These are phyloP conservation scores for Tupaia chinensis DNA, from an alignment of 2,113 vertebrate species.

Conservation along the genomic window DNA sequence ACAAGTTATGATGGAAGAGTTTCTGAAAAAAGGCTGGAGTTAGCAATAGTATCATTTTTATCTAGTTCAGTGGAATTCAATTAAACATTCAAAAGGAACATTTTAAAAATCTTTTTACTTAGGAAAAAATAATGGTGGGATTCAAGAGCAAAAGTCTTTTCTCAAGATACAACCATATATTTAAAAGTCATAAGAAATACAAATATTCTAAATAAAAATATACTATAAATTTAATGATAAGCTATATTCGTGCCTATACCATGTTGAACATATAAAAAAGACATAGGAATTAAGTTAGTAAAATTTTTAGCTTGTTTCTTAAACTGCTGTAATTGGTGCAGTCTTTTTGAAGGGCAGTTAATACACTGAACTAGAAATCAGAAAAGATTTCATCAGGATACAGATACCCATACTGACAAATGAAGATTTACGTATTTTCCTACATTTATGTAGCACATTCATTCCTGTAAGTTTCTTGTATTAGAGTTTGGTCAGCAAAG, in stretches of 20 bases:
- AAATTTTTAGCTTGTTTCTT: not conserved
- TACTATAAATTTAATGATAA: not conserved
- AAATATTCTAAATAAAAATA: not conserved
- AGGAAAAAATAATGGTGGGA: not conserved
- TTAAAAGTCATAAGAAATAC: not conserved
- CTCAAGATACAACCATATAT: not conserved
- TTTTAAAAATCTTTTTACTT: not conserved
- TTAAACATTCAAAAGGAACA: not conserved
- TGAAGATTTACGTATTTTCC: not conserved
- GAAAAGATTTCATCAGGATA: not conserved
- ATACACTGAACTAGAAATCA: not conserved
- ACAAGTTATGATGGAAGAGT: not conserved
- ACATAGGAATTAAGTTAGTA: not conserved
- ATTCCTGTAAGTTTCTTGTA: too few species aligned
- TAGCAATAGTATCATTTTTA: conserved; percentile 12
- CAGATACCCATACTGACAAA: not conserved
- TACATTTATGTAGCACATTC: not conserved
- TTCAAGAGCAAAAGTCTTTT: not conserved
- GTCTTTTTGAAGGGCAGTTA: not conserved
- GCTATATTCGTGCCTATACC: not conserved
- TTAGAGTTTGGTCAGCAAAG: too few species aligned
- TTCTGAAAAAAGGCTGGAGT: not conserved
- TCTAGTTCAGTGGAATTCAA: not conserved
- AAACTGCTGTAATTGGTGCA: not conserved
- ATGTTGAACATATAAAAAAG: not conserved